Evolutionary conservation across 2,888 invertebrate genomes (phyloP).

Genomic region (Lamellibrachia satsuma): DNA sequence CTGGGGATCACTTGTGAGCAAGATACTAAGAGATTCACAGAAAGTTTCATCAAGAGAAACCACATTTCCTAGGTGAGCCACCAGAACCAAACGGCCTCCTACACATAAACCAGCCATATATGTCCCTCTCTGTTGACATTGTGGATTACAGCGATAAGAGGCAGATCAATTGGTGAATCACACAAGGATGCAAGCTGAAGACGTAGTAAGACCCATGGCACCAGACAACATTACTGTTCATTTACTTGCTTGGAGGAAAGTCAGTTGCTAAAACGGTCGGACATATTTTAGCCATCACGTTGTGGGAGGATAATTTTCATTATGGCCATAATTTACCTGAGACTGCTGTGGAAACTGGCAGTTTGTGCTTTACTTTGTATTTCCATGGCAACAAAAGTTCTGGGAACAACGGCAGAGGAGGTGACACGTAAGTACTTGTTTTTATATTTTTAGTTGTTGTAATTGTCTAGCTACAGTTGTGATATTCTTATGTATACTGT

Average conservation of each 20-base stretch:
- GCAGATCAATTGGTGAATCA: neutral
- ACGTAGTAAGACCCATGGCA: neutral
- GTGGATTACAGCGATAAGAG: constrained; percentile 5
- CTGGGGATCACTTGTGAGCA: neutral
- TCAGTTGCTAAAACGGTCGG: neutral
- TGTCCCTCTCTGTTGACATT: neutral
- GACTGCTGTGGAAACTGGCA: neutral
- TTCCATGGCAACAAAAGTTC: constrained; percentile 1
- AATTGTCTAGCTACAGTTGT: neutral
- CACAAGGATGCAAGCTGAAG: neutral
- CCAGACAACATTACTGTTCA: neutral
- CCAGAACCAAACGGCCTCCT: neutral
- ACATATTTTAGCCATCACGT: neutral
- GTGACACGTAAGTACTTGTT: neutral
- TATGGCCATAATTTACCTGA: neutral
- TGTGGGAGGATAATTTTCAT: neutral
- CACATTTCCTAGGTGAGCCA: neutral
- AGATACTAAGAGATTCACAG: neutral
- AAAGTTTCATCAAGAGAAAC: neutral
- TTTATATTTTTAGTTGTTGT: neutral
- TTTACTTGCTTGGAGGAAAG: neutral
- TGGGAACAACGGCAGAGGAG: neutral
- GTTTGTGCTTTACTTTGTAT: neutral
- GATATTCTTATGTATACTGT: neutral
- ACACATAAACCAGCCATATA: neutral